phyloP scores from a whole-genome alignment of 2,113 vertebrate species.

The Enhydra lutris region DNA sequence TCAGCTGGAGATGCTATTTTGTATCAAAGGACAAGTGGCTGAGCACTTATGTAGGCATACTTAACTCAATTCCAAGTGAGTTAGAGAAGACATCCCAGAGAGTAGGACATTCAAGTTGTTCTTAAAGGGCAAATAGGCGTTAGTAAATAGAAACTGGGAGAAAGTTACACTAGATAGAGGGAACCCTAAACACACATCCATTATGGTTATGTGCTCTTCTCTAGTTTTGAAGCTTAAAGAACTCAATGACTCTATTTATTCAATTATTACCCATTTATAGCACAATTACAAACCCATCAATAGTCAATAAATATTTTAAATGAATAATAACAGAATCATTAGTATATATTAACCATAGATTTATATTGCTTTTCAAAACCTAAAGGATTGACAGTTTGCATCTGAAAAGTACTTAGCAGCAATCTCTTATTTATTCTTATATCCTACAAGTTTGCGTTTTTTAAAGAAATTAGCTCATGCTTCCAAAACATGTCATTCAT shows the following conservation, averaged over 20 bases:
- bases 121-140: neutral
- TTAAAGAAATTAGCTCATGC: neutral
- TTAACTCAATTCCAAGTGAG: neutral
- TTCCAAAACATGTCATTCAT: neutral
- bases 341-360: neutral
- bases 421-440: neutral
- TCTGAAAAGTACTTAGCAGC: neutral
- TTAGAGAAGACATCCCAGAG: neutral
- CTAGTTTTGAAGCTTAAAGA: neutral
- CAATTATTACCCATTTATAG: neutral
- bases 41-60: neutral
- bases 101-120: neutral
- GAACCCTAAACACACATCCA: neutral
- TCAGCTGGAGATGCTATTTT: neutral
- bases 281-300: neutral
- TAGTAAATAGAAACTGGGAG: neutral
- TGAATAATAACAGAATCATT: slow-evolving; percentile 6
- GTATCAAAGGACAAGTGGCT: neutral
- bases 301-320: slow-evolving; percentile 21
- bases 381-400: neutral
- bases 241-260: neutral
- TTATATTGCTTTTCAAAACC: neutral
- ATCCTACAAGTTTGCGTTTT: neutral
- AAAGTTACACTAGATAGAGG: neutral
- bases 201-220: neutral